Percentiles rank a stretch among this genome's conserved stretches.
Conservation (phyloP, 2,113 vertebrate genomes). For the Puffinus mauretanicus region DNA sequence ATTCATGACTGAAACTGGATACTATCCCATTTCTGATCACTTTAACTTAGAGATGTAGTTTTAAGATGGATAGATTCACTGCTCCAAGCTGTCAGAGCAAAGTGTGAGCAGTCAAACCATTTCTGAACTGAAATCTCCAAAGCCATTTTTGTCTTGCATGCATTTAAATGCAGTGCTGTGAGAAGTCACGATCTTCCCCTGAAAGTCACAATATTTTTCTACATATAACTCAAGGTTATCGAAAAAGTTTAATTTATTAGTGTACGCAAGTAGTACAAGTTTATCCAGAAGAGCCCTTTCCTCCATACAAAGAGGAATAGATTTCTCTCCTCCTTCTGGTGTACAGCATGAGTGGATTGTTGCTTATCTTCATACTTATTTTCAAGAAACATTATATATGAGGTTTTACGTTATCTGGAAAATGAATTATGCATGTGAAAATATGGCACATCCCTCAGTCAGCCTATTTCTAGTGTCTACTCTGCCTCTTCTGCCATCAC, state of each 20-base stretch:
- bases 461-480: background rate
- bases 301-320: background rate
- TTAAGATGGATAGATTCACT: background rate
- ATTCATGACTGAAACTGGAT: background rate
- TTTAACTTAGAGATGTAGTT: background rate
- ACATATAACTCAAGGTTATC: background rate
- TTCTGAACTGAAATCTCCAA: background rate
- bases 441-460: background rate
- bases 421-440: constrained; percentile 39
- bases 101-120: background rate
- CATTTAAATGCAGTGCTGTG: background rate
- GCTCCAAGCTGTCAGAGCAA: background rate
- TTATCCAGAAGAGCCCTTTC: background rate
- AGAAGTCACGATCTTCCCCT: background rate
- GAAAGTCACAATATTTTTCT: background rate
- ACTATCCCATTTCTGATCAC: background rate
- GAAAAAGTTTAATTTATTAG: background rate
- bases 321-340: background rate
- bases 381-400: background rate
- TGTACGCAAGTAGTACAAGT: background rate
- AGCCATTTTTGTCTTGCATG: background rate
- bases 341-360: background rate
- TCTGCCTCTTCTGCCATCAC: background rate
- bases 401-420: constrained; percentile 8
- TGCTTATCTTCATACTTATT: background rate